Conservation (phyloP, 2,113 vertebrate genomes). For the Prunella himalayana region DNA sequence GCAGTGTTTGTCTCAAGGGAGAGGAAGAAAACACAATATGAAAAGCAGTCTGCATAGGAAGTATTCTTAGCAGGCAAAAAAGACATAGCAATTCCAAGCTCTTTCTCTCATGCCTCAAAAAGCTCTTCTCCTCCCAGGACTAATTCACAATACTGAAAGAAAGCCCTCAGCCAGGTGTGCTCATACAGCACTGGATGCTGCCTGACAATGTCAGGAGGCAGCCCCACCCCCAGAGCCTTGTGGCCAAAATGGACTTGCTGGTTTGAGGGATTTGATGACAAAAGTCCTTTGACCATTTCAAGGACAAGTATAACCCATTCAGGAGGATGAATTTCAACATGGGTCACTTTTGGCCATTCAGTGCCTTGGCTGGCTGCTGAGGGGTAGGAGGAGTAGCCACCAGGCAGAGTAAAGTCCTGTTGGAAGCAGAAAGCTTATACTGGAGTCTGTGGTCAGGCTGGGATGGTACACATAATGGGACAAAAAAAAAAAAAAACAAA, state of each 20-base stretch:
- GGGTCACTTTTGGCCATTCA: background rate
- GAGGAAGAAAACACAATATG: conserved; percentile 15
- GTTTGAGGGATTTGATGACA: background rate
- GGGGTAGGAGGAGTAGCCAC: background rate
- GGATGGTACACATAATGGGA: background rate
- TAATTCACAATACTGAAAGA: background rate
- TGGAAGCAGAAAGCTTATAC: background rate
- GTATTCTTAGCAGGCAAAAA: background rate
- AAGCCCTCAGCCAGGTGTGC: background rate
- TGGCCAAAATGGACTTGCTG: background rate
- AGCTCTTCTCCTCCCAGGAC: background rate
- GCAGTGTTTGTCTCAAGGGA: background rate
- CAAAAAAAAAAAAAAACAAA: too few species aligned
- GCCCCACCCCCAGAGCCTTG: background rate
- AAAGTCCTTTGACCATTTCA: background rate
- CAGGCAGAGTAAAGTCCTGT: background rate
- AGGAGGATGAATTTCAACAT: background rate
- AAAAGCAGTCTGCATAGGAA: background rate
- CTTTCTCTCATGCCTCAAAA: background rate
- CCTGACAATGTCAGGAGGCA: background rate
- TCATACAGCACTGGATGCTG: fast-evolving
- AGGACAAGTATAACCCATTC: background rate
- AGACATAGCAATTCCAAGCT: background rate
- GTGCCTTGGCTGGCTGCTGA: background rate
- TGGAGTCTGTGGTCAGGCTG: background rate